Evolutionary conservation across 2,113 vertebrate species (phyloP).

Genomic region (Poecilia latipinna): DNA sequence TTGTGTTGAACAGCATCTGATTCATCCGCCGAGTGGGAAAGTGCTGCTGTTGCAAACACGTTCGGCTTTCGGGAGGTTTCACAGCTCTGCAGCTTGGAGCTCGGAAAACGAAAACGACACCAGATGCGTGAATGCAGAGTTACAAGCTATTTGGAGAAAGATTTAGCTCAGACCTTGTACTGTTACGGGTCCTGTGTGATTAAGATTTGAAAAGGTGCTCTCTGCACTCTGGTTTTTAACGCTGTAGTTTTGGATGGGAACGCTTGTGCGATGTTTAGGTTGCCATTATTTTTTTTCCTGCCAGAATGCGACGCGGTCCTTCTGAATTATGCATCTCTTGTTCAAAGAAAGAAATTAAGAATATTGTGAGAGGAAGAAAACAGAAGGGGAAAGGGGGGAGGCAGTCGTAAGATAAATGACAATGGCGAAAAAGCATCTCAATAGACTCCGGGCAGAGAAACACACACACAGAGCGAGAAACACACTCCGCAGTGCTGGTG

Average conservation of each 20-base stretch:
- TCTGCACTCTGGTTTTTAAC: conserved; percentile 19
- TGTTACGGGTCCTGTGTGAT: conserved; percentile 9
- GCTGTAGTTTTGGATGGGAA: conserved; percentile 10
- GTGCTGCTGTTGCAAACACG: background rate
- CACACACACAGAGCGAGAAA: conserved; percentile 18
- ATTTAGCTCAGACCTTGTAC: background rate
- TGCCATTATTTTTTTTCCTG: conserved; percentile 35
- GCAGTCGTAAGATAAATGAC: conserved; percentile 72
- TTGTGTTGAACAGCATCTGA: conserved; percentile 17
- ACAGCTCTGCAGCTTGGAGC: conserved; percentile 19
- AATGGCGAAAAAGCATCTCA: conserved; percentile 68
- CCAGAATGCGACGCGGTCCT: conserved; percentile 45
- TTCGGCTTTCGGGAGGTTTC: conserved; percentile 9
- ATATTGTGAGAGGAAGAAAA: conserved; percentile 46
- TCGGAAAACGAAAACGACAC: background rate
- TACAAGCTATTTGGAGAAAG: background rate
- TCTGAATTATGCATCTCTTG: conserved; percentile 74
- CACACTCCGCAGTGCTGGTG: background rate
- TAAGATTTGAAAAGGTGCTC: conserved; percentile 21
- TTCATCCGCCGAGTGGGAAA: background rate
- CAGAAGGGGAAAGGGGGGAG: conserved; percentile 17
- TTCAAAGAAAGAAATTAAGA: conserved; percentile 68
- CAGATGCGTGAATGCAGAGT: conserved; percentile 5
- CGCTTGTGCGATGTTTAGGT: conserved; percentile 53
- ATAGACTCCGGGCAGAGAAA: conserved; percentile 49